These are phyloP conservation scores for Neosilurus hyrtlii DNA, from an alignment of 2,797 vertebrate species.

Conservation along the genomic window DNA sequence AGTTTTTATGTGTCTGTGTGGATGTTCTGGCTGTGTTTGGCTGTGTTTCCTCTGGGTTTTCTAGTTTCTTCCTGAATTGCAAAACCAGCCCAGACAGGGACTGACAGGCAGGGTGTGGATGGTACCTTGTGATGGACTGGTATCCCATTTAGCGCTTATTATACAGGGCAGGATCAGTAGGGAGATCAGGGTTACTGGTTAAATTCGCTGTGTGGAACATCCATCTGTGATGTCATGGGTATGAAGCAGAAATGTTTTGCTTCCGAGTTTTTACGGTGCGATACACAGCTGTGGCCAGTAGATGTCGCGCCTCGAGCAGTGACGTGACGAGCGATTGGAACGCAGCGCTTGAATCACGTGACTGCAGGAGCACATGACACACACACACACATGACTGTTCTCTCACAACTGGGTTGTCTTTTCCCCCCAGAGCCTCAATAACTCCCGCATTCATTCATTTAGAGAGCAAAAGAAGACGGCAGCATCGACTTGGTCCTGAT, in stretches of 20 bases:
- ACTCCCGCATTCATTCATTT: not conserved
- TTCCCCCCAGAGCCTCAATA: not conserved
- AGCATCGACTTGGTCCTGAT: too few species aligned
- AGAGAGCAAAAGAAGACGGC: not conserved
- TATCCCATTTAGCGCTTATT: not conserved
- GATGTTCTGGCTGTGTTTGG: not conserved
- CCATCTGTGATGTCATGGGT: not conserved
- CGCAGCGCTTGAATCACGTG: conserved; percentile 5
- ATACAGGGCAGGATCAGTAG: not conserved
- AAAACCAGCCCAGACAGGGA: not conserved
- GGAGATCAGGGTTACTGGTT: not conserved
- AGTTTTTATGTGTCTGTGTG: not conserved
- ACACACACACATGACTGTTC: not conserved
- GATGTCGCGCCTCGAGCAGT: not conserved
- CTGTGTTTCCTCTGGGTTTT: not conserved
- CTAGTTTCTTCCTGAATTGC: not conserved
- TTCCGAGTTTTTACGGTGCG: not conserved
- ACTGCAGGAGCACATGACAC: not conserved
- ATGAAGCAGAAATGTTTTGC: not conserved
- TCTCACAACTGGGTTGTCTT: too few species aligned
- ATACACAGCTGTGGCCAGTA: not conserved
- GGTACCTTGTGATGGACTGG: not conserved
- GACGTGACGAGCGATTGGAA: too few species aligned
- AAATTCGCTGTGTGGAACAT: not conserved
- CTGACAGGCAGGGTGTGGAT: too few species aligned